Conservation (phyloP, 2,888 invertebrate genomes). For the Aspidapion aeneum region DNA sequence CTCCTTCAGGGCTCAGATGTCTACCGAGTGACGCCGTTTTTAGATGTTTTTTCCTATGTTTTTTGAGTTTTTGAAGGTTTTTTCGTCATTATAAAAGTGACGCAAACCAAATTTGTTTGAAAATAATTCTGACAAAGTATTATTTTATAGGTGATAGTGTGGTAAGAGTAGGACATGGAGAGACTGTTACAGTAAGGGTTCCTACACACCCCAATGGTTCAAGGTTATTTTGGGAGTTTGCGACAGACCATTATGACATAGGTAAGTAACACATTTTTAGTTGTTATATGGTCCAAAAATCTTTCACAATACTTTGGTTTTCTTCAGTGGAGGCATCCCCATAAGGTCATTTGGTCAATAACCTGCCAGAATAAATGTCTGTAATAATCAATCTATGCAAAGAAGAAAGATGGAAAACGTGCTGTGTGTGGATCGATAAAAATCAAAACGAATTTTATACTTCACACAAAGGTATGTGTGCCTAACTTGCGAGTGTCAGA, state of each 20-base stretch:
- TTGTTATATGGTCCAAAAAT: not conserved
- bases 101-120: no score
- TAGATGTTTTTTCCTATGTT: no score
- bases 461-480: no score
- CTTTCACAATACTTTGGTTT: not conserved
- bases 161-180: conserved; percentile 92
- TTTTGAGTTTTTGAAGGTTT: no score
- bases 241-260: conserved; percentile 96
- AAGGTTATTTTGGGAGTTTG: conserved; percentile 98
- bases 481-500: no score
- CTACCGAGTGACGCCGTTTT: no score
- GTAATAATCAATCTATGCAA: not conserved
- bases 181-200: conserved; percentile 94
- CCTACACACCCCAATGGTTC: conserved; percentile 94
- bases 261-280: conserved; percentile 46
- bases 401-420: no score
- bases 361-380: not conserved
- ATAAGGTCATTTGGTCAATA: not conserved
- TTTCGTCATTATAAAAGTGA: no score
- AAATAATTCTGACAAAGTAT: no score
- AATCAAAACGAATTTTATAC: no score
- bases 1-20: no score
- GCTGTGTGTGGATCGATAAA: no score
- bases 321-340: not conserved
- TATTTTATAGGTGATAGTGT: conserved; percentile 68